Base-by-base conservation (phyloP, 2,797 vertebrate species). In the Mus minutoides region DNA sequence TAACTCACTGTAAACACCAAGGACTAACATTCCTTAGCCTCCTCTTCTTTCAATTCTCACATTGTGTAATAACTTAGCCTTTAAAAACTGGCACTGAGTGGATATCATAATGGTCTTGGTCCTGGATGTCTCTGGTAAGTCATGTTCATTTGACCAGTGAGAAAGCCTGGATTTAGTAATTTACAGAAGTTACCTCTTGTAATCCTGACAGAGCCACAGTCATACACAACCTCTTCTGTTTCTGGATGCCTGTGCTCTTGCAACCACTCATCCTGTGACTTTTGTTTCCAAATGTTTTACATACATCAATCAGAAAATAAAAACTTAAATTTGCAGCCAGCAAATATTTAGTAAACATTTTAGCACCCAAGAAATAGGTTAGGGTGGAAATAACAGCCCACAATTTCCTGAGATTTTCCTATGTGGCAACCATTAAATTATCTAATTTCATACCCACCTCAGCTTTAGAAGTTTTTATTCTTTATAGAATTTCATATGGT, bases 201-300 rank as follows among this genome's bases (percentile, higher is more conserved):
- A 67, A 64, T 64, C 75, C 49, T 49, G 52, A 62, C 16, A 93
- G 43, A 84, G 78, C 14, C 40, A 85, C 58, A 26, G n/a, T 79
- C 10, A 21, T 3, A 17, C 4, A 19, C 84, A 87, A 43, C 22
- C 73, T 21, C 80, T 31, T 83, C 37, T 62, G 58, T 62, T 40
- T 91, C 46, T 17, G 49, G 88, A 82, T 56, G 37, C 24, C 60
- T 95, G 26, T 62, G 58, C 58, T 62, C 90, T 87, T 52, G 17
- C 40, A 21, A 29, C 43, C 58, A 17, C 37, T 73, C 95, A 26
- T 40, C 58, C 58, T 85, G 22, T 24, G 34, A 71, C 22, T 56
- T 86, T 54, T 76, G 67, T 11, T 94, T 73, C 46, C 60, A 90
- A 69, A 89, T 92, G 86, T 78, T 90, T 93, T 82, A 82, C 29